Percentiles rank a stretch among this genome's conserved stretches.
phyloP scores from a whole-genome alignment of 2,888 invertebrate species.

The Tanaodytes sp. region DNA sequence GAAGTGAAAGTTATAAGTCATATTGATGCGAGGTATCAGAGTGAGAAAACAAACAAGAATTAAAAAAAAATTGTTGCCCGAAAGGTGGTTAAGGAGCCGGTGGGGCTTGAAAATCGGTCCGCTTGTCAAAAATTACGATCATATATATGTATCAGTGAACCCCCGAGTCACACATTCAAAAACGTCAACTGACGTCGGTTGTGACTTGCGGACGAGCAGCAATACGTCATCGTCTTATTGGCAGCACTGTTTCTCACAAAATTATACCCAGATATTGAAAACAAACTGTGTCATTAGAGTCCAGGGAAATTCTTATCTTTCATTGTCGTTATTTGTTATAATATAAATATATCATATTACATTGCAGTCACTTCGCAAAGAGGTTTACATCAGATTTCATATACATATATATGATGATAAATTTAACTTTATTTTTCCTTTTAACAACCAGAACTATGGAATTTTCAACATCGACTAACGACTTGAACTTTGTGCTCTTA shows the following conservation, averaged over 20 bases:
- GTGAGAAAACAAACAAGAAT: no score
- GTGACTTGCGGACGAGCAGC: slow-evolving; percentile 20
- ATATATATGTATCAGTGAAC: slow-evolving; percentile 52
- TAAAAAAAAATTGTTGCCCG: no score
- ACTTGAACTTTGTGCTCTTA: not conserved
- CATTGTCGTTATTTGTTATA: slow-evolving; percentile 12
- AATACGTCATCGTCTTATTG: slow-evolving; percentile 41
- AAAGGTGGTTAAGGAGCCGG: no score
- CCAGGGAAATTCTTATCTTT: slow-evolving; percentile 3
- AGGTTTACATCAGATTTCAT: slow-evolving; percentile 72
- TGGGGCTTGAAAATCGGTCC: no score
- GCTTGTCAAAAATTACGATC: slow-evolving; percentile 48
- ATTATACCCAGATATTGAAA: slow-evolving; percentile 39
- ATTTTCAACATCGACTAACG: slow-evolving; percentile 26
- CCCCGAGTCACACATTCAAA: slow-evolving; percentile 42
- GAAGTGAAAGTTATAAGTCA: no score
- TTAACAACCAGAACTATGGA: slow-evolving; percentile 32
- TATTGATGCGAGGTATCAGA: no score
- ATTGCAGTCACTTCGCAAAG: slow-evolving; percentile 53
- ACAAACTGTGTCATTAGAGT: slow-evolving; percentile 33
- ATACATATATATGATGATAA: slow-evolving; percentile 56
- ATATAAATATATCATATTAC: slow-evolving; percentile 7
- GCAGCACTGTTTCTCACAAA: slow-evolving; percentile 44
- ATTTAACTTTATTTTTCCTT: slow-evolving; percentile 39
- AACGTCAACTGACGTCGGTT: slow-evolving; percentile 10